Conservation (phyloP, 2,888 invertebrate species). For the Adineta ricciae region DNA sequence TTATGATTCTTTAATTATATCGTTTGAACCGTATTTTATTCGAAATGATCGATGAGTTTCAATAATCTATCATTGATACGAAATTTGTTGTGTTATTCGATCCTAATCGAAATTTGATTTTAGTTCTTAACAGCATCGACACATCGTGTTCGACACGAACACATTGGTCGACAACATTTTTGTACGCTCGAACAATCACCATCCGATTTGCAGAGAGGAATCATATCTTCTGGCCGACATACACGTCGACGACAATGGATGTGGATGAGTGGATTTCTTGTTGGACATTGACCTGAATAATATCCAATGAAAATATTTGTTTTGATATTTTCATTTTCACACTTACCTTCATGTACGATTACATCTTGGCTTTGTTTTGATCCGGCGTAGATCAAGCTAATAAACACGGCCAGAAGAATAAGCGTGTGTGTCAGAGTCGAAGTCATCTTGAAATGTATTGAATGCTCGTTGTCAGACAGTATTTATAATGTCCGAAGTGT, state of each 20-base stretch:
- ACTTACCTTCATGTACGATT: not conserved
- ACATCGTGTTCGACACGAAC: not conserved
- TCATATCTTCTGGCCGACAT: not conserved
- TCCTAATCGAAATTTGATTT: too few relatives aligned
- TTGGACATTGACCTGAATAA: not conserved
- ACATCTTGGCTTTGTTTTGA: not conserved
- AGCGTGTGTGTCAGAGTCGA: not conserved
- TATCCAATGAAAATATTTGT: not conserved
- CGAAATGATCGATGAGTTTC: too few relatives aligned
- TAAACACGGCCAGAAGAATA: not conserved
- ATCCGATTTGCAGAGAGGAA: not conserved
- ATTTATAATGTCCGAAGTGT: too few relatives aligned
- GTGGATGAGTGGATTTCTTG: not conserved
- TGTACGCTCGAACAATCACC: not conserved
- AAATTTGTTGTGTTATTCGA: too few relatives aligned
- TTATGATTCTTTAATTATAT: too few relatives aligned
- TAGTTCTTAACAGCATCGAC: not conserved
- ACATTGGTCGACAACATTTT: not conserved
- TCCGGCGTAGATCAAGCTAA: not conserved
- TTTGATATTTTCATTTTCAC: not conserved
- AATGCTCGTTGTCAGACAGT: not conserved
- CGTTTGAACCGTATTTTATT: too few relatives aligned
- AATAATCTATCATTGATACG: too few relatives aligned
- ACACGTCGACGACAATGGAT: not conserved
- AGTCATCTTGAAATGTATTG: conserved; percentile 85